Conservation (phyloP, 1,140 invertebrate genomes). For the Drosophila rufa region DNA sequence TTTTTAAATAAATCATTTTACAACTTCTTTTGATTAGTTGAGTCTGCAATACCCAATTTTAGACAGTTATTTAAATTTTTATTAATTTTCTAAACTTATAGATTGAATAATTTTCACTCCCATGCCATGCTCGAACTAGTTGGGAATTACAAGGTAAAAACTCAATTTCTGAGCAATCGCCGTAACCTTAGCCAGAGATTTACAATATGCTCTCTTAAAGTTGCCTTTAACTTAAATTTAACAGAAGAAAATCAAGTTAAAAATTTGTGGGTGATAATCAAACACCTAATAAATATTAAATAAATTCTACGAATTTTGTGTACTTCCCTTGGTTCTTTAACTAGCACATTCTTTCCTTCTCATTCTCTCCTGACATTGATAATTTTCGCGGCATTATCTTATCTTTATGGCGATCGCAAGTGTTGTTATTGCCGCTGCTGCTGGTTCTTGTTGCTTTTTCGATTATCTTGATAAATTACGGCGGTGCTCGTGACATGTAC, state of each 20-base stretch:
- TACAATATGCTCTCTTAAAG: too few relatives aligned
- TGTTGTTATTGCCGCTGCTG: conserved; percentile 53
- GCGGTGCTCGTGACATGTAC: conserved; percentile 66
- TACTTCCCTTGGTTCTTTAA: conserved; percentile 1
- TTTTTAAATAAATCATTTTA: neutral
- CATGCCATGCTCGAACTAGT: neutral
- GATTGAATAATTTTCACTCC: neutral
- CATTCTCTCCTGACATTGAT: conserved; percentile 52
- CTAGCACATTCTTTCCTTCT: conserved; percentile 3
- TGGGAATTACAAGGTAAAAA: neutral
- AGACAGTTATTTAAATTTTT: neutral
- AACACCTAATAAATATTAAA: neutral
- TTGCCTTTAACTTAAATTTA: neutral
- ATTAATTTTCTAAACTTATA: neutral
- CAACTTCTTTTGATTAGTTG: too few relatives aligned
- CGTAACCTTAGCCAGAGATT: neutral
- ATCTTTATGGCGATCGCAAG: conserved; percentile 63
- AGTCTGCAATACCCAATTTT: too few relatives aligned
- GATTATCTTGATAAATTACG: conserved; percentile 82
- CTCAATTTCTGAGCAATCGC: rapidly evolving
- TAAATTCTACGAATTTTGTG: neutral
- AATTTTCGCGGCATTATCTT: conserved; percentile 72
- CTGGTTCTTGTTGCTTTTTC: conserved; percentile 31
- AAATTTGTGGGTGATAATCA: neutral
- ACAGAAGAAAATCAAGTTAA: neutral